A percentile compares a stretch with the other conserved stretches of the same genome.
phyloP scores from a whole-genome alignment of 2,888 invertebrate genomes.

The Nephrotoma flavescens region DNA sequence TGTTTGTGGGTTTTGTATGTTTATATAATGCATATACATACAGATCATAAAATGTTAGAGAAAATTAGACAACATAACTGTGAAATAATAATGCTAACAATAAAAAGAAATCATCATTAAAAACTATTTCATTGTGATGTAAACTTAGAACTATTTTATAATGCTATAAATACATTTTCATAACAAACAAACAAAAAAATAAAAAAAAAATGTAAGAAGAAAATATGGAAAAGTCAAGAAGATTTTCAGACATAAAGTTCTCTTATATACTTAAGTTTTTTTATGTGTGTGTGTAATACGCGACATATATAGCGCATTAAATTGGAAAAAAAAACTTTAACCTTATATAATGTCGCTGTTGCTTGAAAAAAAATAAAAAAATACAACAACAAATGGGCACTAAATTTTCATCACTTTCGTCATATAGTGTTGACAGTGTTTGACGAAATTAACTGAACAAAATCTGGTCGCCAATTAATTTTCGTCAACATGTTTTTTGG shows the following conservation, averaged over 20 bases:
- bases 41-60: neutral
- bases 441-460: neutral
- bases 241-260: neutral
- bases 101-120: neutral
- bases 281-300: neutral
- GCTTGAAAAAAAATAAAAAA: neutral
- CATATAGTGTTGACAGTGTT: neutral
- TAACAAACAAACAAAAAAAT: neutral
- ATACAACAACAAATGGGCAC: neutral
- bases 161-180: neutral
- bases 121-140: neutral
- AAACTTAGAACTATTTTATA: neutral
- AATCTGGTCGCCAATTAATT: neutral
- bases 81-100: neutral
- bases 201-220: neutral
- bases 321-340: neutral
- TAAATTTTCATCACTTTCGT: neutral
- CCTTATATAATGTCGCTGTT: neutral
- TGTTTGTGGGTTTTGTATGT: neutral
- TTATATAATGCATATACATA: neutral
- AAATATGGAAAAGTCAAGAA: neutral
- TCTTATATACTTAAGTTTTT: neutral
- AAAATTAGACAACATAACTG: neutral
- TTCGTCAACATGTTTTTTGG: neutral
- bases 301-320: neutral